phyloP scores from a whole-genome alignment of 1,140 invertebrate species.

The Drosophila tani region DNA sequence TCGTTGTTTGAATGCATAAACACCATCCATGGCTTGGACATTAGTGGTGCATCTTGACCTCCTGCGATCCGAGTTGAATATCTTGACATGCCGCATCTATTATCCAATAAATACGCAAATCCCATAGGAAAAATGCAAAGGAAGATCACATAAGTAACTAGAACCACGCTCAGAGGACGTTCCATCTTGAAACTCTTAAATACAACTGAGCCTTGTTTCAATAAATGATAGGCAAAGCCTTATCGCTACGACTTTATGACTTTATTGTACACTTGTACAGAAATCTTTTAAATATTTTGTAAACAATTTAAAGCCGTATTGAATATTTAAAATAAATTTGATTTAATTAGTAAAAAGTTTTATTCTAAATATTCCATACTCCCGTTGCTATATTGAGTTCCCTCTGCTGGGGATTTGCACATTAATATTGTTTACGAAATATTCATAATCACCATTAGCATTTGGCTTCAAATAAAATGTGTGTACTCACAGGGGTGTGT shows the following conservation, averaged over 20 bases:
- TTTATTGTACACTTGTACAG: not conserved
- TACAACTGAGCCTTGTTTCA: not conserved
- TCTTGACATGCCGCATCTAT: not conserved
- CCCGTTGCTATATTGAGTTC: no score
- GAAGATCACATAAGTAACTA: not conserved
- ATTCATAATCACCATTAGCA: conserved; percentile 6
- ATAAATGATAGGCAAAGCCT: not conserved
- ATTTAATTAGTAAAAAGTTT: no score
- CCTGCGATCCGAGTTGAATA: not conserved
- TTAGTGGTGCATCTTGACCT: not conserved
- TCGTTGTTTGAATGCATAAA: not conserved
- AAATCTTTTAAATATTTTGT: no score
- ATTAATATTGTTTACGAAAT: not conserved
- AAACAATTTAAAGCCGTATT: not conserved
- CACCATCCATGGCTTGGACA: conserved; percentile 7
- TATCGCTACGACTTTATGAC: not conserved
- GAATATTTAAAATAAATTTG: not conserved
- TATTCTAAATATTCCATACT: no score
- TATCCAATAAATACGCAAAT: conserved; percentile 1
- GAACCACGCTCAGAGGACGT: not conserved
- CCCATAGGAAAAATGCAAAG: not conserved
- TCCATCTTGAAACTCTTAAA: not conserved
- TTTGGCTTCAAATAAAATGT: not conserved
- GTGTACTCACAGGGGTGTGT: not conserved
- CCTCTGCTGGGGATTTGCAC: not conserved